Evolutionary conservation across 2,888 invertebrate genomes (phyloP).

Genomic region (Drosophila koepferae): DNA sequence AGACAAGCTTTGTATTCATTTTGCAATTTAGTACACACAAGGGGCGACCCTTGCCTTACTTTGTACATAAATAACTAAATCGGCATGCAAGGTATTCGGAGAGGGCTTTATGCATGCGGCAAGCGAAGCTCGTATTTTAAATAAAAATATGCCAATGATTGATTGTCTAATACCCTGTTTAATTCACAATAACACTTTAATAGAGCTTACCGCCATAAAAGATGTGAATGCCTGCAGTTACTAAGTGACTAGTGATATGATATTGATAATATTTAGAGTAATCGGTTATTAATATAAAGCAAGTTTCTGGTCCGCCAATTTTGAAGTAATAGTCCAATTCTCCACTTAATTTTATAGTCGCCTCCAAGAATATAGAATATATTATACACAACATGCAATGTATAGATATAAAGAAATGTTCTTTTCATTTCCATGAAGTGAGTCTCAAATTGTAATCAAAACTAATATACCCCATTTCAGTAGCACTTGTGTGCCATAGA

Average conservation of each 20-base stretch:
- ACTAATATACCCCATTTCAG: not conserved
- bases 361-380: not conserved
- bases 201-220: not conserved
- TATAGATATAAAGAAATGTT: not conserved
- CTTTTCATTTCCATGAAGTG: not conserved
- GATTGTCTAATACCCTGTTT: not conserved
- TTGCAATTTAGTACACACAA: slow-evolving; percentile 39
- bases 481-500: slow-evolving; percentile 4
- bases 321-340: too few species aligned
- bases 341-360: too few species aligned
- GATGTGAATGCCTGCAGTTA: too few species aligned
- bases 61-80: slow-evolving; percentile 55
- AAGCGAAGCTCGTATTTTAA: not conserved
- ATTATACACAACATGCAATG: not conserved
- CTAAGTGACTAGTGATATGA: too few species aligned
- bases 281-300: too few species aligned
- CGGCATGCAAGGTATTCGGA: slow-evolving; percentile 32
- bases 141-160: not conserved
- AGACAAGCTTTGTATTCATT: slow-evolving; percentile 52
- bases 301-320: too few species aligned
- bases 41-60: slow-evolving; percentile 12
- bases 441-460: too few species aligned
- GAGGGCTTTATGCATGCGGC: slow-evolving; percentile 11
- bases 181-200: not conserved
- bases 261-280: too few species aligned